phyloP scores from a whole-genome alignment of 2,888 invertebrate species.

The Elysia crispata region DNA sequence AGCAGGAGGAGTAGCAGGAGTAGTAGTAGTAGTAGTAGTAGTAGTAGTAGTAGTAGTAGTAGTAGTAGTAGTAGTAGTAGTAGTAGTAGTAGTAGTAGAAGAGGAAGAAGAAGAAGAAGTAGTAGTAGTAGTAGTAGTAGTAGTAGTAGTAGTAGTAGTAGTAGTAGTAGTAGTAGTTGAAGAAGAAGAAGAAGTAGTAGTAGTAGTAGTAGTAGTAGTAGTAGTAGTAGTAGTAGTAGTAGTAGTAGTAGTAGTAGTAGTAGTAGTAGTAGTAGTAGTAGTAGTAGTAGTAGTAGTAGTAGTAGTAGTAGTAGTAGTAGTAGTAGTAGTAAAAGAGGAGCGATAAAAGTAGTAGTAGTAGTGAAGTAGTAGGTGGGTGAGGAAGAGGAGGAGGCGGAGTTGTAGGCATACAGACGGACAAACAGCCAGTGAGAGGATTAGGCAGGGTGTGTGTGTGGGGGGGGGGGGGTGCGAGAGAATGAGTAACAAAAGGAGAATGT shows the following conservation, averaged over 20 bases:
- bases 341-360: slow-evolving; percentile 5
- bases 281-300: not conserved
- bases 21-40: no score
- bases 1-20: no score
- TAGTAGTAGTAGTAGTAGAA: not conserved
- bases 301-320: slow-evolving; percentile 25
- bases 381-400: no score
- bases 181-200: slow-evolving; percentile 1
- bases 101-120: not conserved
- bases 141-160: not conserved
- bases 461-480: no score
- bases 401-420: no score
- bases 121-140: not conserved
- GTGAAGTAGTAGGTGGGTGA: no score
- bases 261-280: not conserved
- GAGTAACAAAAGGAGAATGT: no score
- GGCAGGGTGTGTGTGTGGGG: no score
- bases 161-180: not conserved
- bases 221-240: not conserved
- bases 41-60: not conserved
- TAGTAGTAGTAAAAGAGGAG: slow-evolving; percentile 25
- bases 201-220: not conserved
- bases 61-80: not conserved
- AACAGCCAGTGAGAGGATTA: no score
- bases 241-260: not conserved